Evolutionary conservation across 1,140 invertebrate genomes (phyloP).

Genomic region (Drosophila pallidifrons): DNA sequence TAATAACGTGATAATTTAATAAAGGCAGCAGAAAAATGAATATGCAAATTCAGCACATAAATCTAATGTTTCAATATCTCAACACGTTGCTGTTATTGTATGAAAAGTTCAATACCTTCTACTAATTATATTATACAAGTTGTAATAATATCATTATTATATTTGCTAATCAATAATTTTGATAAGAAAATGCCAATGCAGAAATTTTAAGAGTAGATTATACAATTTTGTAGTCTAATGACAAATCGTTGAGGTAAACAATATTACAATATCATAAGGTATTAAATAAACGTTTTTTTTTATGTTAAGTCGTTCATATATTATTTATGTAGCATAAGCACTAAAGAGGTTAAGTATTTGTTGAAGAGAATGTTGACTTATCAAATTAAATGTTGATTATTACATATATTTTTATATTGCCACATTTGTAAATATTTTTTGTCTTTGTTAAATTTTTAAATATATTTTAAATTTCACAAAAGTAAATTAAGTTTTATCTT

Average conservation of each 20-base stretch:
- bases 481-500: too few species aligned
- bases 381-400: too few species aligned
- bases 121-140: background rate
- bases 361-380: too few species aligned
- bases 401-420: too few species aligned
- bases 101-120: conserved; percentile 24
- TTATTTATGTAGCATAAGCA: conserved; percentile 3
- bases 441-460: too few species aligned
- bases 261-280: background rate
- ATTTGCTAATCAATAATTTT: conserved; percentile 27
- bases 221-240: too few species aligned
- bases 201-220: background rate
- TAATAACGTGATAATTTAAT: conserved; percentile 39
- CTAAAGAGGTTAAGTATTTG: background rate
- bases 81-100: background rate
- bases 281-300: background rate
- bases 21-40: conserved; percentile 2
- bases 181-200: background rate
- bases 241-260: too few species aligned
- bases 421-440: too few species aligned
- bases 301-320: background rate
- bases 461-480: too few species aligned
- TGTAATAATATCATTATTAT: background rate
- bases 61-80: background rate
- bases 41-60: conserved; percentile 22